Evolutionary conservation across 2,797 vertebrate species (phyloP).

Genomic region (Pristis pectinata): DNA sequence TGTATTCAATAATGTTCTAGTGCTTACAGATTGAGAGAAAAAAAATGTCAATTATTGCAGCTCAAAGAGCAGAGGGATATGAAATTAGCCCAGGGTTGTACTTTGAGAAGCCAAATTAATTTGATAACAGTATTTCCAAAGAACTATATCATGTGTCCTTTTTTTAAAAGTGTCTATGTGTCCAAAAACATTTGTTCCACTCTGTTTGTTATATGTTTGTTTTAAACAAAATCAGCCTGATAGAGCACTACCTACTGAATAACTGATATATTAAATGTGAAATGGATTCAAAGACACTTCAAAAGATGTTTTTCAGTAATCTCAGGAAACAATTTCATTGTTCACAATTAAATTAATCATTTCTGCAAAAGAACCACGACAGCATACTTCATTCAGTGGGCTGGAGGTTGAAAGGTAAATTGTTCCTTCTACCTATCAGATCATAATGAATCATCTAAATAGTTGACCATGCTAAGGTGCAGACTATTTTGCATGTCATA

Average conservation of each 20-base stretch:
- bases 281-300: background rate
- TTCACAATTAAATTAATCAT: conserved; percentile 34
- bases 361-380: background rate
- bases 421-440: conserved; percentile 39
- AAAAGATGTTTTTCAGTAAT: background rate
- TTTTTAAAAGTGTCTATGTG: conserved; percentile 35
- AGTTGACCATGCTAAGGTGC: conserved; percentile 34
- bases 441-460: conserved; percentile 41
- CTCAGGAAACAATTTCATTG: background rate
- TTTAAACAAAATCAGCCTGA: conserved; percentile 38
- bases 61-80: conserved; percentile 39
- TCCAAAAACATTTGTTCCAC: conserved; percentile 40
- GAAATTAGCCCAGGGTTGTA: background rate
- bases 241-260: background rate
- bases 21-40: background rate
- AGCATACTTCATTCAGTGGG: conserved; percentile 38
- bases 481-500: background rate
- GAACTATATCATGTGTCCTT: background rate
- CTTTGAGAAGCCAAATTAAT: conserved; percentile 37
- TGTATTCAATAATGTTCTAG: conserved; percentile 39
- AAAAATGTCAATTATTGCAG: conserved; percentile 25
- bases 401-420: conserved; percentile 42
- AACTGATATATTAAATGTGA: conserved; percentile 32
- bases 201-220: background rate
- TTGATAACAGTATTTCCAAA: conserved; percentile 31